Evolutionary conservation across 2,797 vertebrate species (phyloP).

Genomic region (Holocentrus rufus): DNA sequence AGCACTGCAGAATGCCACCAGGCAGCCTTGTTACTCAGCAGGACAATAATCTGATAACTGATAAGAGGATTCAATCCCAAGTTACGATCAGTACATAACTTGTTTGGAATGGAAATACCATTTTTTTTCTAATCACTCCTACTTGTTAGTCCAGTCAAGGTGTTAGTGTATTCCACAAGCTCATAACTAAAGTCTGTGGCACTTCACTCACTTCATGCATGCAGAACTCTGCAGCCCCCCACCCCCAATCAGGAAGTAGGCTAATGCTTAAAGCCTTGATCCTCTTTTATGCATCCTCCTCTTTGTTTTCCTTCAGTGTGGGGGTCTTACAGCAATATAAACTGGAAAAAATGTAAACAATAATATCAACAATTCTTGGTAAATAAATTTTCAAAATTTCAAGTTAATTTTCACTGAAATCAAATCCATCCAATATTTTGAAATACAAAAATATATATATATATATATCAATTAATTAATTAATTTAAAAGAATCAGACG

Average conservation of each 20-base stretch:
- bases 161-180: not conserved
- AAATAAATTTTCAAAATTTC: too few species aligned
- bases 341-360: not conserved
- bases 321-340: slow-evolving; percentile 6
- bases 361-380: too few species aligned
- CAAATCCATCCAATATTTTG: not conserved
- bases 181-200: not conserved
- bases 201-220: slow-evolving; percentile 12
- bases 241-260: slow-evolving; percentile 40
- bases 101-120: not conserved
- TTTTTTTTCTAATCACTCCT: not conserved
- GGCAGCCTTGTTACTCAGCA: slow-evolving; percentile 36
- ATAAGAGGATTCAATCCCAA: slow-evolving; percentile 55
- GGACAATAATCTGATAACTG: slow-evolving; percentile 34
- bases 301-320: slow-evolving; percentile 43
- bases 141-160: not conserved
- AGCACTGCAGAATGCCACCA: not conserved
- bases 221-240: slow-evolving; percentile 9
- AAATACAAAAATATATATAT: too few species aligned
- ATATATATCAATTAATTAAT: too few species aligned
- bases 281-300: slow-evolving; percentile 60
- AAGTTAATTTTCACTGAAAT: not conserved
- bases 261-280: slow-evolving; percentile 66
- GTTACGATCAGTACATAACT: slow-evolving; percentile 1
- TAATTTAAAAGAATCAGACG: not conserved